These are phyloP conservation scores for Peromyscus maniculatus DNA, from an alignment of 2,113 vertebrate species.

Conservation along the genomic window DNA sequence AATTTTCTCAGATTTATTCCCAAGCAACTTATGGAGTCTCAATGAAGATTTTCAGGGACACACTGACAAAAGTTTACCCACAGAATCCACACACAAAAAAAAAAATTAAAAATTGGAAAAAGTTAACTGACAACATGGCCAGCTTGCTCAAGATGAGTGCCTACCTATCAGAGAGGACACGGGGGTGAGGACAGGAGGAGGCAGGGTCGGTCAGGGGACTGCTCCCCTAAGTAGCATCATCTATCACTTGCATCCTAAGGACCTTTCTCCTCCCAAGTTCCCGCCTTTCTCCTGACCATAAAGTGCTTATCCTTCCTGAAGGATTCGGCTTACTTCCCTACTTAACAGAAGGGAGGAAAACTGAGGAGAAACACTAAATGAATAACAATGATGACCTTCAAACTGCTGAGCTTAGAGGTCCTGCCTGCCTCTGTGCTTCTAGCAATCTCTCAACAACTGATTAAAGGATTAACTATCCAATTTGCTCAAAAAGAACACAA, in stretches of 20 bases:
- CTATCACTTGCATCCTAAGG: neutral
- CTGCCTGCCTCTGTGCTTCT: conserved; percentile 62
- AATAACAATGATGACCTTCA: conserved; percentile 78
- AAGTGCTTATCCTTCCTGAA: neutral
- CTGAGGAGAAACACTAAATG: conserved; percentile 65
- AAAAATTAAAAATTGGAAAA: conserved; percentile 42
- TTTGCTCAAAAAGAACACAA: conserved; percentile 82
- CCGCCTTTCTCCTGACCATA: conserved; percentile 5
- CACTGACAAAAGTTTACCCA: conserved; percentile 13
- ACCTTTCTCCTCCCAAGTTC: neutral
- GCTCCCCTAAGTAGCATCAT: neutral
- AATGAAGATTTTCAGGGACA: conserved; percentile 15
- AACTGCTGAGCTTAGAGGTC: conserved; percentile 60
- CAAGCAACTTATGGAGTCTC: neutral
- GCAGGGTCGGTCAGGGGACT: neutral
- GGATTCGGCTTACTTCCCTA: conserved; percentile 66
- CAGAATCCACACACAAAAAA: neutral
- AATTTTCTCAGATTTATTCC: conserved; percentile 40
- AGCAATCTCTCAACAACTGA: conserved; percentile 80
- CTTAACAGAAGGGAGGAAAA: conserved; percentile 53
- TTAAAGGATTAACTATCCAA: conserved; percentile 82
- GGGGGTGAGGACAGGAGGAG: neutral
- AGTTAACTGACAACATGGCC: neutral
- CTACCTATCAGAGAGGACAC: neutral
- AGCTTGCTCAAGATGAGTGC: neutral